Percentiles rank a stretch among this genome's conserved stretches.
Conservation (phyloP, 2,888 invertebrate genomes). For the Clistopyga incitator region DNA sequence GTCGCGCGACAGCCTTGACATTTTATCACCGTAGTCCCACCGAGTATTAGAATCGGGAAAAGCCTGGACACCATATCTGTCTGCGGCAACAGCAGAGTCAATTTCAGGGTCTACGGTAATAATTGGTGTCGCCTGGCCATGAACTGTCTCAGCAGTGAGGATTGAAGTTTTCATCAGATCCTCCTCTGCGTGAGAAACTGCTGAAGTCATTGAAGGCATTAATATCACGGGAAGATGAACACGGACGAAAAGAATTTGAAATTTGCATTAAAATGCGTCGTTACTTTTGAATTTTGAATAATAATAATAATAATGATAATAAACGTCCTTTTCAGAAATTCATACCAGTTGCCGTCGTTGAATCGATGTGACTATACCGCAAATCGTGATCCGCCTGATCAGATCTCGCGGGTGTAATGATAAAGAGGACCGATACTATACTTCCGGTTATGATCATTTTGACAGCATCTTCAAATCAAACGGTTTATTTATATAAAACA, state of each 20-base stretch:
- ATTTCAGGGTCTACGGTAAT: not conserved
- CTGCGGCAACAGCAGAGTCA: not conserved
- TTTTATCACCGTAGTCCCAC: not conserved
- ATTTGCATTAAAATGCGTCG: not conserved
- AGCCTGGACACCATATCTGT: not conserved
- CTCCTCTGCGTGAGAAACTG: not conserved
- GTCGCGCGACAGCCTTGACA: conserved; percentile 62
- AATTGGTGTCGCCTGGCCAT: not conserved
- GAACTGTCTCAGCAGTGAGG: not conserved
- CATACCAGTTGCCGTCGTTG: not conserved
- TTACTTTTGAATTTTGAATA: too few relatives aligned
- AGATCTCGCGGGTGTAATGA: not conserved
- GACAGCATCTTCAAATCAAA: not conserved
- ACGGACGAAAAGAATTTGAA: not conserved
- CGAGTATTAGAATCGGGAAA: not conserved
- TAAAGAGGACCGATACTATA: conserved; percentile 8
- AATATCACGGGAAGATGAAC: not conserved
- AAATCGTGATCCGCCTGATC: not conserved
- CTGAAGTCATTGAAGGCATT: not conserved
- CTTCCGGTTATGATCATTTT: conserved; percentile 12
- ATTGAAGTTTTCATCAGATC: not conserved
- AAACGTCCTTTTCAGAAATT: not conserved
- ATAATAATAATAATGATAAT: too few relatives aligned
- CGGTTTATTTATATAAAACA: not conserved
- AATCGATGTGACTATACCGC: not conserved